Evolutionary conservation across 2,113 vertebrate genomes (phyloP).

Genomic region (Petrocephalus zakoni): DNA sequence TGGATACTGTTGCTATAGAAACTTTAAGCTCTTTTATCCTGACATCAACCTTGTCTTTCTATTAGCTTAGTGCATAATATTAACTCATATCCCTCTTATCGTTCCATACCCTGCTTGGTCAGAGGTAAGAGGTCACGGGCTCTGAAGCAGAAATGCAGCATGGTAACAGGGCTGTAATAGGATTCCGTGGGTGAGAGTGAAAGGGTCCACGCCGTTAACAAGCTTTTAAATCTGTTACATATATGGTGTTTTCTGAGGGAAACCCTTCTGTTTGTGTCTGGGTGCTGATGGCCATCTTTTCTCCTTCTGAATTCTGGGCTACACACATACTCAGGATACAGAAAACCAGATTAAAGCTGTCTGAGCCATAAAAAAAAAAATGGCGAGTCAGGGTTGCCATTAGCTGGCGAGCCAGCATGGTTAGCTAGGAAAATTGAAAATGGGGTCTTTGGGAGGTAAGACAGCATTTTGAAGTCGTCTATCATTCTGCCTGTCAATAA

Average conservation of each 20-base stretch:
- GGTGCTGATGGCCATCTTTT: background rate
- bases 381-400: background rate
- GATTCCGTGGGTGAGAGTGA: background rate
- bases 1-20: slow-evolving; percentile 64
- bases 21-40: slow-evolving; percentile 55
- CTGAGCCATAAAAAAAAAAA: background rate
- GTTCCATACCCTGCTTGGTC: slow-evolving; percentile 29
- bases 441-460: background rate
- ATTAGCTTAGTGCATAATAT: slow-evolving; percentile 40
- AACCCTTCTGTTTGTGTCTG: background rate
- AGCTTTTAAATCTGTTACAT: background rate
- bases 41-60: slow-evolving; percentile 55
- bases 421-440: background rate
- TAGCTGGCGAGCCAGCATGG: background rate
- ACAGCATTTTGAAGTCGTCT: background rate
- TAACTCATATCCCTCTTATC: slow-evolving; percentile 37
- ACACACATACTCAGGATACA: background rate
- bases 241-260: background rate
- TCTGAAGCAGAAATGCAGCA: background rate
- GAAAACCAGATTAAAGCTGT: slow-evolving; percentile 2
- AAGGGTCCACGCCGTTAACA: background rate
- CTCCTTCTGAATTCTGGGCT: background rate
- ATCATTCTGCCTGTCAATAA: background rate
- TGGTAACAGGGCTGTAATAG: background rate
- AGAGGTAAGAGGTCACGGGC: slow-evolving; percentile 7